Evolutionary conservation across 2,113 vertebrate species (phyloP).

Genomic region (Catagonus wagneri): DNA sequence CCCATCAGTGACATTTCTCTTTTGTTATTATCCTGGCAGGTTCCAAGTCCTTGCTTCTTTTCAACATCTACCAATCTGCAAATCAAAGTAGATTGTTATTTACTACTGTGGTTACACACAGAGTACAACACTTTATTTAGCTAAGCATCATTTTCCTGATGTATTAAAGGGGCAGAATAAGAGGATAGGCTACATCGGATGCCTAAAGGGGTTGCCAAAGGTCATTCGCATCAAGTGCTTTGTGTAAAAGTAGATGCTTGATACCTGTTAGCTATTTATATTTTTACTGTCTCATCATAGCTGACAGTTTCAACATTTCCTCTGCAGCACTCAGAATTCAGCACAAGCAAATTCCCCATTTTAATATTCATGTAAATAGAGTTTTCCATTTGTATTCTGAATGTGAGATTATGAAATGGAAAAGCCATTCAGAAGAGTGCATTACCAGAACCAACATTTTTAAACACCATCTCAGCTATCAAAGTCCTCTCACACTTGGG

Average conservation of each 20-base stretch:
- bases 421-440: slow-evolving; percentile 54
- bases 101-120: neutral
- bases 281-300: neutral
- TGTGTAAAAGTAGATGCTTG: neutral
- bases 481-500: slow-evolving; percentile 69
- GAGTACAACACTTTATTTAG: neutral
- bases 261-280: neutral
- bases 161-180: neutral
- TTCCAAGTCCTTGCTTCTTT: neutral
- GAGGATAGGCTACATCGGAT: neutral
- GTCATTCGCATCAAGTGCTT: neutral
- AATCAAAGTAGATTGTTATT: neutral
- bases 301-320: neutral
- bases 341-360: neutral
- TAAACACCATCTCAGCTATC: slow-evolving; percentile 74
- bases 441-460: slow-evolving; percentile 74
- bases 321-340: neutral
- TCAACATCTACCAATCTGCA: neutral
- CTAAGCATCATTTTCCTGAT: neutral
- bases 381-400: slow-evolving; percentile 28
- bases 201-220: neutral
- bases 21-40: neutral
- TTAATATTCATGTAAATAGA: slow-evolving; percentile 5
- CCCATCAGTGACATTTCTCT: neutral
- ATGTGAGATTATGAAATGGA: neutral